These are phyloP conservation scores for Argentina silus DNA, from an alignment of 2,797 vertebrate species.

Conservation along the genomic window DNA sequence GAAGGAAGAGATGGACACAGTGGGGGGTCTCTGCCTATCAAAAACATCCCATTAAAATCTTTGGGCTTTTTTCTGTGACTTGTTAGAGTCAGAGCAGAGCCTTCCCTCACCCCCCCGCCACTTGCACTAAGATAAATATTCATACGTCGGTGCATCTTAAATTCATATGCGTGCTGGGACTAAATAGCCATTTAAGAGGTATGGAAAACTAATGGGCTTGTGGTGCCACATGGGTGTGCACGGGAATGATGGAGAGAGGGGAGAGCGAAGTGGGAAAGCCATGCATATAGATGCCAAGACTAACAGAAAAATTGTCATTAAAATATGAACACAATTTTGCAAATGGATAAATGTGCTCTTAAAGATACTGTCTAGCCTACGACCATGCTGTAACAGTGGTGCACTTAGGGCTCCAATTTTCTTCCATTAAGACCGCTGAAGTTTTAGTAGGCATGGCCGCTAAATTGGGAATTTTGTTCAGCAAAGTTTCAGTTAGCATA, in stretches of 20 bases:
- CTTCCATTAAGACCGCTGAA: too few species aligned
- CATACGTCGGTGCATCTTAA: slow-evolving; percentile 14
- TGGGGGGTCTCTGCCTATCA: neutral
- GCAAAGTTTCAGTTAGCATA: too few species aligned
- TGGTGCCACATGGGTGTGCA: neutral
- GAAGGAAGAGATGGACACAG: slow-evolving; percentile 6
- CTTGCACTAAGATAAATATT: slow-evolving; percentile 23
- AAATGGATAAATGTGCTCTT: too few species aligned
- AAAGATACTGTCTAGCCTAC: too few species aligned
- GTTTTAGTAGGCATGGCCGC: too few species aligned
- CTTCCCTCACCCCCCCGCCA: neutral
- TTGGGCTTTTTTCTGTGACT: neutral
- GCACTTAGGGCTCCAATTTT: too few species aligned
- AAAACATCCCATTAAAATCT: slow-evolving; percentile 4
- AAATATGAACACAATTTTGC: too few species aligned
- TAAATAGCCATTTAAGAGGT: slow-evolving; percentile 32
- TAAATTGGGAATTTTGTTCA: too few species aligned
- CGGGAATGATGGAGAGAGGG: neutral
- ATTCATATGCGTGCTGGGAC: neutral
- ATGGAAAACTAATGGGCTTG: slow-evolving; percentile 15
- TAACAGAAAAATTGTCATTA: too few species aligned
- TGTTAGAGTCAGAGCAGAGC: slow-evolving; percentile 2
- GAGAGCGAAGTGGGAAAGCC: too few species aligned
- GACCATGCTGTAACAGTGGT: too few species aligned
- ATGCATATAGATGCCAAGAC: too few species aligned